These are phyloP conservation scores for Acheta domesticus DNA, from an alignment of 2,888 invertebrate species.

Conservation along the genomic window DNA sequence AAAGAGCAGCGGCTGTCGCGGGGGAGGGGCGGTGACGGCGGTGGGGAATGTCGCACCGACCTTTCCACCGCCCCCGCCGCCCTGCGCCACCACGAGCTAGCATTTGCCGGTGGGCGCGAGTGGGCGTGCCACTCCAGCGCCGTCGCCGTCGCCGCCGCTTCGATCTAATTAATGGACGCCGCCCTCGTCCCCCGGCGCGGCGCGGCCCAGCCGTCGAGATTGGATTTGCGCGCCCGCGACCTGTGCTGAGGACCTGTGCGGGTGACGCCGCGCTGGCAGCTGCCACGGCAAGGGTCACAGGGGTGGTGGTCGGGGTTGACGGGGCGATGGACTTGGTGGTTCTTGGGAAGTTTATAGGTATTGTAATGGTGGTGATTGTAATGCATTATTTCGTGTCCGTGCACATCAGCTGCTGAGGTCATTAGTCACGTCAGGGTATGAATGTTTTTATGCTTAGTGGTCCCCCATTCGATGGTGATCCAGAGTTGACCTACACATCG, in stretches of 20 bases:
- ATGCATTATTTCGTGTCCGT: too few species aligned
- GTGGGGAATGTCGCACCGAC: background rate
- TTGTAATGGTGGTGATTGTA: too few species aligned
- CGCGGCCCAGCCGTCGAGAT: background rate
- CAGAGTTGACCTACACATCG: too few species aligned
- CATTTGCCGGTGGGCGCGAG: too few species aligned
- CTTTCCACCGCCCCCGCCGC: background rate
- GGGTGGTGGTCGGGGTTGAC: background rate
- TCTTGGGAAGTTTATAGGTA: too few species aligned
- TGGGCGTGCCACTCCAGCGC: background rate
- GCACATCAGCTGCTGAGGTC: too few species aligned
- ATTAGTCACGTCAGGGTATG: too few species aligned
- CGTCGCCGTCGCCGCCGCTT: background rate
- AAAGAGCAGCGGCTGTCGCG: too few species aligned
- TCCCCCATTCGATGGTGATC: too few species aligned
- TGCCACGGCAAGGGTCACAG: background rate
- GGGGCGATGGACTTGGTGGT: too few species aligned
- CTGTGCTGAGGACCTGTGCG: background rate
- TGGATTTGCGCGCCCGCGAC: background rate
- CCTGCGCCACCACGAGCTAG: background rate
- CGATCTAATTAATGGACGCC: constrained; percentile 9
- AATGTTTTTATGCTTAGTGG: too few species aligned
- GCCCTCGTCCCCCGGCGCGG: background rate
- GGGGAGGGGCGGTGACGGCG: background rate
- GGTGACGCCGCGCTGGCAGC: background rate